Base-by-base conservation (phyloP, 2,113 vertebrate genomes). In the Morone chrysops region DNA sequence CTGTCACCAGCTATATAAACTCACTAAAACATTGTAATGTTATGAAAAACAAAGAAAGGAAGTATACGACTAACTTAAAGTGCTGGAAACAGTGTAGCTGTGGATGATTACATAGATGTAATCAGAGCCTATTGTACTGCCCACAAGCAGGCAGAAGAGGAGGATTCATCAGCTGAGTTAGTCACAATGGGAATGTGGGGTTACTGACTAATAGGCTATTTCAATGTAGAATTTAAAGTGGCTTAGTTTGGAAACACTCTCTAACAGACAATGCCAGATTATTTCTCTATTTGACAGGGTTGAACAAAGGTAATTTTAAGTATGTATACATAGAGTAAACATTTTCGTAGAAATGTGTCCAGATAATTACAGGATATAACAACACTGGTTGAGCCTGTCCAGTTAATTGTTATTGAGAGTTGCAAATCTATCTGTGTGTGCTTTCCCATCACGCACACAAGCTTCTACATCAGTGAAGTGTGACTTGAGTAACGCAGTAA, bases 71-170 rank as follows among this genome's bases (percentile, higher is more conserved):
- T 43, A 73, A 75, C 22, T 79, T 60, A 50, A 83, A 69, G 63
- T 78, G 82, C 38, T 76, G 4, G 20, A 57, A 75, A 69, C 62
- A 45, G 43, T 57, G 31, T 16, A 60, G 73, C 69, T 41, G 79
- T 6, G 54, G 80, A 6, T 81, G 80, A 80, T 76, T 83, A 16
- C 83, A 57, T 11, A 12, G 51, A 71, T 48, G 83, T 83, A 92
- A 81, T 90, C 83, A 84, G 77, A 81, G 65, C 75, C 78, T 69
- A 85, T 81, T 91, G 87, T 86, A 62, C 84, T 82, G 86, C 86
- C 82, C 86, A 85, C 87, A 78, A 74, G 71, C 80, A 59, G 69
- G 62, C 65, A 87, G 83, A 78, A 54, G 75, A 84, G 57, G 78
- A 87, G 87, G 76, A 88, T 76, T 87, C 82, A 82, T 84, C 81